phyloP scores from a whole-genome alignment of 2,888 invertebrate genomes.

The Antheraea yamamai region DNA sequence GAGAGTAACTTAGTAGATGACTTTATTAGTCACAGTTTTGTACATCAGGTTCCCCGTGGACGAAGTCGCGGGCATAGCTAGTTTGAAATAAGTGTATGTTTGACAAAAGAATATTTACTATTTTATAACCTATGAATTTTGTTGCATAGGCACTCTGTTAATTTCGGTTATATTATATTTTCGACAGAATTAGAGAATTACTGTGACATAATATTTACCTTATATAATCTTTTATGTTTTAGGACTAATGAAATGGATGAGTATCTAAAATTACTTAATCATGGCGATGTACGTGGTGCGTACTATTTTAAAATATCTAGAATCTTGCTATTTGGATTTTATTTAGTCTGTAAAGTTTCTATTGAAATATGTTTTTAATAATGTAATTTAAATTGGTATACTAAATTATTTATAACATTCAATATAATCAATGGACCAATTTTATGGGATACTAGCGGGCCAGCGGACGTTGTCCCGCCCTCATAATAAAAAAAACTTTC shows the following conservation, averaged over 20 bases:
- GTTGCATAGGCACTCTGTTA: neutral
- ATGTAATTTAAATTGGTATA: too few relatives aligned
- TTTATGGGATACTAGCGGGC: neutral
- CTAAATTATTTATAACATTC: neutral
- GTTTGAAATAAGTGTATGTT: too few relatives aligned
- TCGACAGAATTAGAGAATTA: neutral
- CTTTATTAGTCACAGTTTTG: too few relatives aligned
- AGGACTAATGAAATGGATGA: neutral
- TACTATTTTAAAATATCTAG: neutral
- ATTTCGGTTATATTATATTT: neutral
- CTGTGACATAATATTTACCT: neutral
- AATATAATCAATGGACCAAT: neutral
- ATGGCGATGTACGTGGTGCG: neutral
- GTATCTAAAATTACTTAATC: neutral
- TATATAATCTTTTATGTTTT: neutral
- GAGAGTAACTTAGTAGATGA: too few relatives aligned
- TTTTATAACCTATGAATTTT: too few relatives aligned
- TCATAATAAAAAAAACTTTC: too few relatives aligned
- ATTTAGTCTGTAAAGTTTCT: neutral
- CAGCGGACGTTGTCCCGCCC: too few relatives aligned
- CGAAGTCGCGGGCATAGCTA: too few relatives aligned
- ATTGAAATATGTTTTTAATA: neutral
- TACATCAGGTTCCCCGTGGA: too few relatives aligned
- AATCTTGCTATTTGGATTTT: neutral
- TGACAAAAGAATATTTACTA: too few relatives aligned